Conservation (phyloP, 1,140 invertebrate species). For the Berghia stephanieae region DNA sequence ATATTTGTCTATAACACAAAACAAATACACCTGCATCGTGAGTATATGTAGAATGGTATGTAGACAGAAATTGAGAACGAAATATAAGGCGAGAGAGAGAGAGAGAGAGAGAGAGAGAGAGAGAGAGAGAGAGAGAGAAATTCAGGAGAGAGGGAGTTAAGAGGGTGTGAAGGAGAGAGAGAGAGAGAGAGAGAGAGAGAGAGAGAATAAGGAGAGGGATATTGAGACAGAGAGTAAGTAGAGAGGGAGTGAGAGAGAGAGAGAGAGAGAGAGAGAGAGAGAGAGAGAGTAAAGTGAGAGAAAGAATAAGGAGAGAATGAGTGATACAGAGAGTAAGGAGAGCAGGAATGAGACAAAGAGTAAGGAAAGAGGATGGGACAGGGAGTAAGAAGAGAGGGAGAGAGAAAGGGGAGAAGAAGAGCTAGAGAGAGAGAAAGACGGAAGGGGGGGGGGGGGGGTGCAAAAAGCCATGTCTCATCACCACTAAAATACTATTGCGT, state of each 20-base stretch:
- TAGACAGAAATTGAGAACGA: too few species aligned
- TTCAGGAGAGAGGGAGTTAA: not conserved
- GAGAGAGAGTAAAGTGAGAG: not conserved
- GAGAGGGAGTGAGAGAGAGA: too few species aligned
- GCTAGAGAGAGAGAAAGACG: not conserved
- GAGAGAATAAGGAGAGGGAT: not conserved
- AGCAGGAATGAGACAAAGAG: not conserved
- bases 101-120: not conserved
- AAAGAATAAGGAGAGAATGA: not conserved
- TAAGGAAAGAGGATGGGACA: not conserved
- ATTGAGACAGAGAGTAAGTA: too few species aligned
- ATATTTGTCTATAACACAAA: too few species aligned
- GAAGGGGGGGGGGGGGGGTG: too few species aligned
- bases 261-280: not conserved
- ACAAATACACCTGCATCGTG: too few species aligned
- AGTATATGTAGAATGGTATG: too few species aligned
- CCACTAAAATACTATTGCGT: too few species aligned
- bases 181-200: not conserved
- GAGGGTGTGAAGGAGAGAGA: not conserved
- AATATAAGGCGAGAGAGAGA: too few species aligned
- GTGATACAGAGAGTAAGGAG: not conserved
- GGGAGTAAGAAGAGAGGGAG: not conserved
- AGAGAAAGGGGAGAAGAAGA: not conserved
- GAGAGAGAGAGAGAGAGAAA: not conserved
- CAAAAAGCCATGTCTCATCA: too few species aligned